Base-by-base conservation (phyloP, 2,797 vertebrate species). In the Gymnodraco acuticeps region DNA sequence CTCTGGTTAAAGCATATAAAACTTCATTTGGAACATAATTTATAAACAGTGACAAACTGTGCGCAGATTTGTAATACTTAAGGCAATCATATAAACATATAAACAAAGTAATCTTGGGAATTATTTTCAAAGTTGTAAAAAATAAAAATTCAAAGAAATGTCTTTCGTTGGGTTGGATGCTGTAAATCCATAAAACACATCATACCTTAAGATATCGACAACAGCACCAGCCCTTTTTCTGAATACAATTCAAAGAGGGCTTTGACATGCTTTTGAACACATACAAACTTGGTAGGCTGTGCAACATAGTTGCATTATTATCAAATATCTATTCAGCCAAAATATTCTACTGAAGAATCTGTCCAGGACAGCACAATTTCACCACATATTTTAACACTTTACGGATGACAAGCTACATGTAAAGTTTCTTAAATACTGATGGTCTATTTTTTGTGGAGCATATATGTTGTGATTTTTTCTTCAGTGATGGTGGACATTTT, bases 1-100 rank as follows among this genome's bases (percentile, higher is more conserved):
- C 83, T 86, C 74, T 85, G 68, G 55, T 76, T 90, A 89, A 86
- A 89, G 90, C 88, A 89, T 88, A 93, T 81, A 94, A 90, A 90
- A 92, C 82, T 68, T 91, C 79, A 88, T 90, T 77, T 88, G 69
- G 76, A 91, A 90, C 85, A 84, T 72, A 92, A 92, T 82, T 56
- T 70, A 66, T 65, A 80, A 90, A 92, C 83, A 86, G 81, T 84
- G 66, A 89, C 58, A 80, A 81, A 86, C 68, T 93, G 87, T 92
- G 88, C 89, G 88, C 87, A 86, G 87, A 86, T 87, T 87, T 76
- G 68, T 86, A 92, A 92, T 93, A 93, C 81, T 89, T 88, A 92
- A 92, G 92, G 89, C 91, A 91, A 93, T 88, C 76, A 88, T 85
- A 87, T 62, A 91, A 91, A 90, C 68, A 2, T 66, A 83, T 52